Evolutionary conservation across 2,888 invertebrate genomes (phyloP).

Genomic region (Drosophila gaucha): DNA sequence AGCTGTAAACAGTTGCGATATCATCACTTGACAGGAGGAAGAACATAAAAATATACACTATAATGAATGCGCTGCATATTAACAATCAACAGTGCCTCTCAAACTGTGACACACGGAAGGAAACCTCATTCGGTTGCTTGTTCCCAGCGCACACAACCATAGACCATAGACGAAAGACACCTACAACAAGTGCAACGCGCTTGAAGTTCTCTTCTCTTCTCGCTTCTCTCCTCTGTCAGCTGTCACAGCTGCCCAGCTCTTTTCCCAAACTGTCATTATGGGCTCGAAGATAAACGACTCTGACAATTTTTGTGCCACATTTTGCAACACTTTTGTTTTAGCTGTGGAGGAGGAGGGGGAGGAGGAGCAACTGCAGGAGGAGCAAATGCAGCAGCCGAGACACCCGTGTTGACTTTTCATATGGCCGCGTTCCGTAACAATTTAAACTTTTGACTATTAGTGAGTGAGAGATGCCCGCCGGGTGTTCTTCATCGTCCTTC

Average conservation of each 20-base stretch:
- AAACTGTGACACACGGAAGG: slow-evolving; percentile 25
- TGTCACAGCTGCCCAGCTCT: slow-evolving; percentile 66
- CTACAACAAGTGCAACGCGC: background rate
- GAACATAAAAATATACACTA: background rate
- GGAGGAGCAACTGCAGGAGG: slow-evolving; percentile 15
- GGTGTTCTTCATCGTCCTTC: slow-evolving; percentile 2
- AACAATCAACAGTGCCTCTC: background rate
- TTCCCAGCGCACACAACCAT: no score
- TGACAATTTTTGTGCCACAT: slow-evolving; percentile 49
- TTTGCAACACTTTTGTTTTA: slow-evolving; percentile 35
- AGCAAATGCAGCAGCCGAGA: slow-evolving; percentile 5
- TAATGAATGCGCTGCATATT: slow-evolving; percentile 2
- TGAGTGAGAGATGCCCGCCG: slow-evolving; percentile 51
- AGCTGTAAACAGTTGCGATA: background rate
- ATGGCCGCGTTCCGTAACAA: slow-evolving; percentile 76
- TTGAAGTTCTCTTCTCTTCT: slow-evolving; percentile 6
- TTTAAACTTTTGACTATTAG: slow-evolving; percentile 81
- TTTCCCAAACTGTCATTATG: slow-evolving; percentile 74
- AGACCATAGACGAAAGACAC: background rate
- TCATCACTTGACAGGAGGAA: background rate
- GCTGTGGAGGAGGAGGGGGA: slow-evolving; percentile 30
- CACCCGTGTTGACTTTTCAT: slow-evolving; percentile 74
- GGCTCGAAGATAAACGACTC: slow-evolving; percentile 79
- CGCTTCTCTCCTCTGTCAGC: slow-evolving; percentile 33
- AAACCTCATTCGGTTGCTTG: background rate